Evolutionary conservation across 2,113 vertebrate genomes (phyloP), one percentile per base, ranked within the genome.

Genomic region (Syngnathus typhle): DNA sequence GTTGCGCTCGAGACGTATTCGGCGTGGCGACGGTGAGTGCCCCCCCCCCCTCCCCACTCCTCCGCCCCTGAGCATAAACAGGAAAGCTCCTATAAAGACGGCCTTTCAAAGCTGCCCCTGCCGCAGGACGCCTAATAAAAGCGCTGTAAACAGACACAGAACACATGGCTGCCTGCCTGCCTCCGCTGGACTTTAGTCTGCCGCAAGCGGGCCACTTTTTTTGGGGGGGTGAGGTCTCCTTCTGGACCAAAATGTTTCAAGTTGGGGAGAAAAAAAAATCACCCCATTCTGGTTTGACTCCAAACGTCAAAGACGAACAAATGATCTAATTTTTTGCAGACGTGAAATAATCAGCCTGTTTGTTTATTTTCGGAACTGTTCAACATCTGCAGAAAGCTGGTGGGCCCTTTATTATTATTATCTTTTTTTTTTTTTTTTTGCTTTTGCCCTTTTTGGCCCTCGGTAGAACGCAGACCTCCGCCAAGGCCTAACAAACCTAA

Each of bases 11-110:
- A 77, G 27, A 74, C 84, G 74, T 87, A 85, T 85, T 88, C 83
- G 78, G 81, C 84, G 84, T 64, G 32, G 64, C 81, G 79, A 5
- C 79, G 86, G 85, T 63, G 71, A 88, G 83, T 27, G 74, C 78
- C 87, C 85, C 88, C 86, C 87, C 88, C 85, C 83, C 86, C 88
- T 85, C 87, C 88, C 85, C 83, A 85, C 88, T 85, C 87, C 88
- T 85, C 83, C 84, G 87, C 86, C 87, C 73, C 79, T 74, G 47
- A 85, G 85, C 84, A 88, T 89, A 90, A 90, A 88, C 88, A 90
- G 88, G 87, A 89, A 88, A 86, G 78, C 84, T 85, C 82, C 77
- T 81, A 87, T 87, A 89, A 90, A 90, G 87, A 82, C 78, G 16
- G 74, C 79, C 87, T 86, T 90, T 90, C 81, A 90, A 88, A 81